Evolutionary conservation across 2,888 invertebrate genomes (phyloP), one percentile per base, ranked within the genome.

Genomic region (Eupithecia centaureata): DNA sequence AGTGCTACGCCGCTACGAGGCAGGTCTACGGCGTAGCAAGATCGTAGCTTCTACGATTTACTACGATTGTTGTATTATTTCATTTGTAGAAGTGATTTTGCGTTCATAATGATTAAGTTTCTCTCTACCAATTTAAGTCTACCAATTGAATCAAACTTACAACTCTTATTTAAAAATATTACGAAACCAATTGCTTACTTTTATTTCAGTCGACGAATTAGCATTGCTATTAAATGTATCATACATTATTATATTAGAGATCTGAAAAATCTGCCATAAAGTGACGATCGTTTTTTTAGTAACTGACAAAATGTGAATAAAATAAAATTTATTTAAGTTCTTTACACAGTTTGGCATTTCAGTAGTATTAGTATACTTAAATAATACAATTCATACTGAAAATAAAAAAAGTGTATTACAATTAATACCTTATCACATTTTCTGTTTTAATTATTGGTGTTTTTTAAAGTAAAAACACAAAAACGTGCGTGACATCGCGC

Each of bases 401-500:
- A n/a, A n/a, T n/a, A n/a, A n/a, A n/a, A n/a, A n/a, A n/a, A n/a
- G n/a, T n/a, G n/a, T n/a, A n/a, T n/a, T n/a, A n/a, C n/a, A n/a
- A n/a, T n/a, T n/a, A n/a, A n/a, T n/a, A n/a, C n/a, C 2, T 42
- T 18, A 18, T 47, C 22, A 22, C 22, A 22, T 18, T 42, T 47
- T 22, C 47, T 47, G 18, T 56, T 18, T 56, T 22, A 32, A 32
- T 30, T 10, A 22, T 22, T 32, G n/a, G n/a, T 56, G 32, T 30
- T 57, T 57, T 57, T 57, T 30, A 33, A 70, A 62, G 63, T 61
- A 63, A 52, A 38, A 63, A 63, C 61, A 70, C 66, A 76, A 69
- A 78, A 75, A 76, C 75, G 80, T 85, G 84, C 84, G 85, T 86
- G 84, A 79, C 81, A 78, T 79, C 79, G 82, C 83, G 80, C 84